phyloP scores from a whole-genome alignment of 2,888 invertebrate species.

The Chaetogeoica ovagalla region DNA sequence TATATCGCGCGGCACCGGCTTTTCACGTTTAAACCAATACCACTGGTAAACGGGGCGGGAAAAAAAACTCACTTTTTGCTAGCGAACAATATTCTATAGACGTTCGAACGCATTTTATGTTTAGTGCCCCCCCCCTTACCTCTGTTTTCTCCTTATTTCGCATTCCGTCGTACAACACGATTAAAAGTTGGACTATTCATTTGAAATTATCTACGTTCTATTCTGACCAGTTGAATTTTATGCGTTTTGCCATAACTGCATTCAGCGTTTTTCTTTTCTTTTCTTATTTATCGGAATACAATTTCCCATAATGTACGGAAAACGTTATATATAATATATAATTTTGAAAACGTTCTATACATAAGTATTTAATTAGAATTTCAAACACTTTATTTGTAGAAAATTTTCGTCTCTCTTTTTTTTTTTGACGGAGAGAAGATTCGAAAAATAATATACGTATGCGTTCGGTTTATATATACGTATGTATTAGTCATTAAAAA shows the following conservation, averaged over 20 bases:
- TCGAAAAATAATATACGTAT: background rate
- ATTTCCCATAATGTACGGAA: no score
- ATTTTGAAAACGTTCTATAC: no score
- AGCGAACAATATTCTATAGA: constrained; percentile 24
- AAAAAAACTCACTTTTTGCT: constrained; percentile 21
- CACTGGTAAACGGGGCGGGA: constrained; percentile 11
- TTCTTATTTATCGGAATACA: no score
- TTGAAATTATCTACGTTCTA: no score
- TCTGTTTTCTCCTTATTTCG: constrained; percentile 1
- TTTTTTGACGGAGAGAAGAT: background rate
- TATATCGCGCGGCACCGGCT: constrained; percentile 2
- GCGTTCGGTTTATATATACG: background rate
- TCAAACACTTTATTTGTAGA: no score
- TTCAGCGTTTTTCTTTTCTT: no score
- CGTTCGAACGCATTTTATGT: constrained; percentile 12
- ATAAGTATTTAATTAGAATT: no score
- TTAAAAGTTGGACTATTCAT: background rate
- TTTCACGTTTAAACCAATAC: constrained; percentile 39
- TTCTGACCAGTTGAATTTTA: no score
- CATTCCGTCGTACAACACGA: background rate
- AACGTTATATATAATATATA: no score
- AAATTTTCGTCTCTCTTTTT: background rate
- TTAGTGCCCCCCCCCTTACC: background rate
- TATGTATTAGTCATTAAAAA: background rate
- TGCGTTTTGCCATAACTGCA: no score